phyloP scores from a whole-genome alignment of 1,140 invertebrate species.

The Neuroterus valhalla region DNA sequence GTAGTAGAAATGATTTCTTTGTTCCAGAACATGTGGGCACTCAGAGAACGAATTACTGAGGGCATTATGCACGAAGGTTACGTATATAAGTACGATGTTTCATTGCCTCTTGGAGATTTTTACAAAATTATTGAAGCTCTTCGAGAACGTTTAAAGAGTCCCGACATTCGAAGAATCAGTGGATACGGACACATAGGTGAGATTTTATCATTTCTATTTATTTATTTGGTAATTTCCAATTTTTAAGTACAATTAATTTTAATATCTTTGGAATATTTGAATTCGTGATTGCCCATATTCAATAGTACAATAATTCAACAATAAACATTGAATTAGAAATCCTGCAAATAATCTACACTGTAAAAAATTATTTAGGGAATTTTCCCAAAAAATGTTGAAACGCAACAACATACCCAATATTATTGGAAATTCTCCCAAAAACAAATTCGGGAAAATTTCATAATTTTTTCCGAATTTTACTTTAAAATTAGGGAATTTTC shows the following conservation, averaged over 20 bases:
- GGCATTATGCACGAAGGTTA: conserved; percentile 89
- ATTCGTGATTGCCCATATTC: too few species aligned
- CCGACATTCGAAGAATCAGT: conserved; percentile 79
- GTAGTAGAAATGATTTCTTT: conserved; percentile 11
- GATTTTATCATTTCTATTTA: conserved; percentile 42
- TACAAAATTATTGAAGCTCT: conserved; percentile 88
- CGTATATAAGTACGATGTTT: conserved; percentile 97
- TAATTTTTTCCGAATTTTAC: too few species aligned
- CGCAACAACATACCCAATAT: too few species aligned
- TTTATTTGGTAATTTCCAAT: background rate
- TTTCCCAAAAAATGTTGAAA: too few species aligned
- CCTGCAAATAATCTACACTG: too few species aligned
- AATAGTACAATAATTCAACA: too few species aligned
- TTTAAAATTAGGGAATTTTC: too few species aligned
- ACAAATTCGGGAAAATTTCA: background rate
- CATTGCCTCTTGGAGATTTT: conserved; percentile 88
- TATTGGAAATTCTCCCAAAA: too few species aligned
- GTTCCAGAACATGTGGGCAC: conserved; percentile 85
- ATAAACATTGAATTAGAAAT: too few species aligned
- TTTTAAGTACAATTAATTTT: too few species aligned
- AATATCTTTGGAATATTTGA: too few species aligned
- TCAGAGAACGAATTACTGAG: conserved; percentile 90
- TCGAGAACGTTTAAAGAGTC: conserved; percentile 78
- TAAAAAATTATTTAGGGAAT: too few species aligned
- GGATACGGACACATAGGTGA: conserved; percentile 95